These are phyloP conservation scores for Sturnira hondurensis DNA, from an alignment of 2,113 vertebrate species.

Conservation along the genomic window DNA sequence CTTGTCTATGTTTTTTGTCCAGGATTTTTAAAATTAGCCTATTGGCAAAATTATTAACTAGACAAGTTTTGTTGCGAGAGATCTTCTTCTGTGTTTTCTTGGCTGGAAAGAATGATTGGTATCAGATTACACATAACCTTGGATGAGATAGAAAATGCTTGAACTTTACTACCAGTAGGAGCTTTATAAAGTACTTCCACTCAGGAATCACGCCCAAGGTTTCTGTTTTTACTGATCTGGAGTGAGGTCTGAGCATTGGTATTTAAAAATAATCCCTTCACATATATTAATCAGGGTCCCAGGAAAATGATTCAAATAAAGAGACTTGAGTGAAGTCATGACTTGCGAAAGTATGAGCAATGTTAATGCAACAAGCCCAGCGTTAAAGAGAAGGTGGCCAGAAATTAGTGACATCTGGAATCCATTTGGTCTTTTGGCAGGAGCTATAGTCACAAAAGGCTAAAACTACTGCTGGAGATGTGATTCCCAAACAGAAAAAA, in stretches of 20 bases:
- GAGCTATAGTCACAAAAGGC: neutral
- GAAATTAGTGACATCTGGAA: slow-evolving; percentile 32
- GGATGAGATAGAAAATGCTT: neutral
- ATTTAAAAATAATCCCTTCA: neutral
- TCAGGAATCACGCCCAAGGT: neutral
- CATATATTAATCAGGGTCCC: neutral
- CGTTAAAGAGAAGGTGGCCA: slow-evolving; percentile 9
- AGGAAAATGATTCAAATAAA: neutral
- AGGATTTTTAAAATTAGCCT: neutral
- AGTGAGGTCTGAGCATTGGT: neutral
- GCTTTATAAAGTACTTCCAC: neutral
- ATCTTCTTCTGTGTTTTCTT: neutral
- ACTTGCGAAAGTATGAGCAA: neutral
- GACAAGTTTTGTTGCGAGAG: neutral
- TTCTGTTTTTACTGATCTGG: neutral
- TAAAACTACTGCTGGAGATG: neutral
- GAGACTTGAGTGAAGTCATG: neutral
- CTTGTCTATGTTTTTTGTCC: neutral
- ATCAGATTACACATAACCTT: neutral
- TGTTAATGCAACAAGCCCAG: neutral
- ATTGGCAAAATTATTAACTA: neutral
- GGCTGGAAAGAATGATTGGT: neutral
- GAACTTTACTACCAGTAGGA: neutral
- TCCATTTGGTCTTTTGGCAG: neutral
- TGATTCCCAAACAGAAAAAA: neutral